Evolutionary conservation across 1,140 invertebrate species (phyloP).

Genomic region (Penaeus indicus): DNA sequence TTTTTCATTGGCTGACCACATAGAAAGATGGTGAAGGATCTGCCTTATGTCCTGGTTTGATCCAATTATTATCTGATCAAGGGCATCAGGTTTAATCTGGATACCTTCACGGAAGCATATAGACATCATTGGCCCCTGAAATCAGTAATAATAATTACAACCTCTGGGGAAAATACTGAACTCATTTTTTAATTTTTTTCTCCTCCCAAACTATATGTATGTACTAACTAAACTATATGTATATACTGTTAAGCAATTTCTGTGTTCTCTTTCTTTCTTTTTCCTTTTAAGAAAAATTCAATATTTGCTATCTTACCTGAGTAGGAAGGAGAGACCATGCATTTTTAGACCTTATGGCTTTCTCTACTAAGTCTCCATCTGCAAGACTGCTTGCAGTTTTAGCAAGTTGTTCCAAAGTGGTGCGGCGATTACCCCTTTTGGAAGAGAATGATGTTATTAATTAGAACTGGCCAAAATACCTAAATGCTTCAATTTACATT

Average conservation of each 20-base stretch:
- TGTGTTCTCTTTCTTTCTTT: no score
- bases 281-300: conserved; percentile 29
- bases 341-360: conserved; percentile 81
- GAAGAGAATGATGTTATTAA: conserved; percentile 24
- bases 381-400: conserved; percentile 86
- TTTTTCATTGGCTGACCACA: conserved; percentile 78
- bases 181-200: no score
- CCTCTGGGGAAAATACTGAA: no score
- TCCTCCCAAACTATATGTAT: no score
- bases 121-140: conserved; percentile 86
- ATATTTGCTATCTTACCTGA: conserved; percentile 75
- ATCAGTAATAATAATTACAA: no score
- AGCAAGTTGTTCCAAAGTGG: conserved; percentile 80
- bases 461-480: no score
- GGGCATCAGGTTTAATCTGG: conserved; percentile 81
- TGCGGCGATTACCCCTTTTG: conserved; percentile 67
- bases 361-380: conserved; percentile 88
- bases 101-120: conserved; percentile 94
- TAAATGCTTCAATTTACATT: background rate
- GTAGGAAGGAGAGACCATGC: conserved; percentile 92
- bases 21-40: conserved; percentile 87
- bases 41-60: conserved; percentile 95
- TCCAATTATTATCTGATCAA: conserved; percentile 87
- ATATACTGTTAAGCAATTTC: no score
- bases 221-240: no score